Evolutionary conservation across 2,113 vertebrate genomes (phyloP).

Genomic region (Notiomystis cincta): DNA sequence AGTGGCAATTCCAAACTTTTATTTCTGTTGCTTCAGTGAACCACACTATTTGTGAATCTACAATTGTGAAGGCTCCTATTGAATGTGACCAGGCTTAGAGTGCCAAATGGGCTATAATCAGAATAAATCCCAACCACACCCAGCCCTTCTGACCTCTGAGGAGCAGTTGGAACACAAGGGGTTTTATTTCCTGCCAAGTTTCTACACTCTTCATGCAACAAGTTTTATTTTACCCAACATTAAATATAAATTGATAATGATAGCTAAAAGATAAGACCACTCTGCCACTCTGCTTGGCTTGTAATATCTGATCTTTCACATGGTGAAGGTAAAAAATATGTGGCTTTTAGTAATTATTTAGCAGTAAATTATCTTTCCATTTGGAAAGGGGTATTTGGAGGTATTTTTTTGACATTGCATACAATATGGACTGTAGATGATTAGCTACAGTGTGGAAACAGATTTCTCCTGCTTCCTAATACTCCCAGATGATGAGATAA

Average conservation of each 20-base stretch:
- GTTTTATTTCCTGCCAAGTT: background rate
- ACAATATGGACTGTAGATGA: background rate
- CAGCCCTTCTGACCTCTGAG: background rate
- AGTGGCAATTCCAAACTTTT: background rate
- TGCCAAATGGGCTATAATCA: background rate
- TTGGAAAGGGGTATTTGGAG: background rate
- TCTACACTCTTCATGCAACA: background rate
- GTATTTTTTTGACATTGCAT: background rate
- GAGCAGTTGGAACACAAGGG: background rate
- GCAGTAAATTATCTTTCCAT: background rate
- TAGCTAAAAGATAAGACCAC: background rate
- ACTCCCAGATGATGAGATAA: background rate
- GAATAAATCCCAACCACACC: background rate
- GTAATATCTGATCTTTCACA: background rate
- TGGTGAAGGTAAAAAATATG: background rate
- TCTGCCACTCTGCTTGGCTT: background rate
- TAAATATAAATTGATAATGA: background rate
- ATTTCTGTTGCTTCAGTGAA: background rate
- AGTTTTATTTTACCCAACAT: background rate
- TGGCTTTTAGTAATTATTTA: background rate
- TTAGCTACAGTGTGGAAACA: background rate
- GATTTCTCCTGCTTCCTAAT: background rate
- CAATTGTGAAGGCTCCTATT: background rate
- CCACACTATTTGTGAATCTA: background rate
- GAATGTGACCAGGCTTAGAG: fast-evolving